These are phyloP conservation scores for Pomatostomus ruficeps DNA, from an alignment of 2,113 vertebrate genomes.

Conservation along the genomic window DNA sequence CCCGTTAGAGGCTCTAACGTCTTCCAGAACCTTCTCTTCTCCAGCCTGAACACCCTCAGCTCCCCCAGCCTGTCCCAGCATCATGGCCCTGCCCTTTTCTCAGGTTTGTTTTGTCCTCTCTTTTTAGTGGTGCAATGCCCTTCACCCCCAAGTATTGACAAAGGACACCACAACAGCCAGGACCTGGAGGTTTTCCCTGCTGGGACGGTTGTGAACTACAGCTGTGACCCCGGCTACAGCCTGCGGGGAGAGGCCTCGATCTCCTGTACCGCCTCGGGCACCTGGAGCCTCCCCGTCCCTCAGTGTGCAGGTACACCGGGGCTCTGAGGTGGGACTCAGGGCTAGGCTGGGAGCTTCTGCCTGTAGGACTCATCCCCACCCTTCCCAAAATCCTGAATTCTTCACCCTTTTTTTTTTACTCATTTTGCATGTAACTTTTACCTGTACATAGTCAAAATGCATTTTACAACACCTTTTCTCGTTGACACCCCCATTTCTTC, in stretches of 20 bases:
- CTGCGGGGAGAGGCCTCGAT: constrained; percentile 53
- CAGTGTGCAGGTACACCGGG: background rate
- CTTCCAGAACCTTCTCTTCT: background rate
- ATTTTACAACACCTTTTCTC: background rate
- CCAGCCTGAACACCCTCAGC: background rate
- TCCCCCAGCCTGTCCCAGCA: background rate
- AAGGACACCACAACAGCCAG: constrained; percentile 25
- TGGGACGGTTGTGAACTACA: constrained; percentile 60
- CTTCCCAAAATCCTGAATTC: background rate
- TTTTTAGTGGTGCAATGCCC: constrained; percentile 24
- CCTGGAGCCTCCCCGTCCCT: constrained; percentile 64
- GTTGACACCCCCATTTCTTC: fast-evolving
- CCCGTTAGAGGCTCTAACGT: background rate
- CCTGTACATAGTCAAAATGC: fast-evolving
- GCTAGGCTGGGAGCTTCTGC: background rate
- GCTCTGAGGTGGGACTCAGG: fast-evolving
- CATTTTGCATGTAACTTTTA: background rate
- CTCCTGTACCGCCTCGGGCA: constrained; percentile 21
- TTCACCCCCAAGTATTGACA: constrained; percentile 51
- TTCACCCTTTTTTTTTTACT: background rate
- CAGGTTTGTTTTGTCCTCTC: background rate
- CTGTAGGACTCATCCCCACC: background rate
- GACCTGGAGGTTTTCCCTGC: background rate
- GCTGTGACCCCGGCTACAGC: constrained; percentile 54
- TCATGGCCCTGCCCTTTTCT: background rate